Conservation (phyloP, 2,888 invertebrate genomes). For the Fragum sueziense region DNA sequence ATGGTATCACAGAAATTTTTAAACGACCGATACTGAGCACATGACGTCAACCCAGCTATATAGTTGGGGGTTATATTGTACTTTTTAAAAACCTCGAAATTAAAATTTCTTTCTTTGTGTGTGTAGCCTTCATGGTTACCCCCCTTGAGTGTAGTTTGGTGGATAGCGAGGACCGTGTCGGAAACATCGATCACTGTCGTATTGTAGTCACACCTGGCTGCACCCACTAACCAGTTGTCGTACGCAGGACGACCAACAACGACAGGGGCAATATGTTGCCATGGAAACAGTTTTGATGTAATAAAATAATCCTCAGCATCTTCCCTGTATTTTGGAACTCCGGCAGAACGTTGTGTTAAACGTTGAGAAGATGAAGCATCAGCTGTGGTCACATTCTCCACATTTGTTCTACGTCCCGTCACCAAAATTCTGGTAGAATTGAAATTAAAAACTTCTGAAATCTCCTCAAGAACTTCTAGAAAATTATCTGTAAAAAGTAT, state of each 20-base stretch:
- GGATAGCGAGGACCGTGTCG: constrained; percentile 53
- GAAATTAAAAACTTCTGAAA: constrained; percentile 34
- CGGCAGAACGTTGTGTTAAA: constrained; percentile 10
- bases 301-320: constrained; percentile 65
- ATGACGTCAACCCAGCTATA: constrained; percentile 53
- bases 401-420: constrained; percentile 59
- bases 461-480: constrained; percentile 41
- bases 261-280: constrained; percentile 52
- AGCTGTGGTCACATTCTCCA: constrained; percentile 43
- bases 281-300: constrained; percentile 54
- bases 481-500: constrained; percentile 58
- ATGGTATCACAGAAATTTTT: constrained; percentile 48
- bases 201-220: constrained; percentile 56
- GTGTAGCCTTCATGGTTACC: constrained; percentile 60
- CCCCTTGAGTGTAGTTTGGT: constrained; percentile 62
- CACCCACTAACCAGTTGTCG: constrained; percentile 62
- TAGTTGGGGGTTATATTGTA: constrained; percentile 51
- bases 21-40: constrained; percentile 40
- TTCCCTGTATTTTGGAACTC: constrained; percentile 47
- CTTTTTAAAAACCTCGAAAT: constrained; percentile 51
- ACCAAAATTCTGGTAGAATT: constrained; percentile 42
- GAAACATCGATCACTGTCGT: constrained; percentile 60
- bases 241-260: constrained; percentile 62
- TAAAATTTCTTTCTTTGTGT: constrained; percentile 44
- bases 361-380: constrained; percentile 25